Percentiles rank a stretch among this genome's conserved stretches.
Evolutionary conservation across 2,888 invertebrate genomes (phyloP).

Genomic region (Rhagophthalmus giganteus): DNA sequence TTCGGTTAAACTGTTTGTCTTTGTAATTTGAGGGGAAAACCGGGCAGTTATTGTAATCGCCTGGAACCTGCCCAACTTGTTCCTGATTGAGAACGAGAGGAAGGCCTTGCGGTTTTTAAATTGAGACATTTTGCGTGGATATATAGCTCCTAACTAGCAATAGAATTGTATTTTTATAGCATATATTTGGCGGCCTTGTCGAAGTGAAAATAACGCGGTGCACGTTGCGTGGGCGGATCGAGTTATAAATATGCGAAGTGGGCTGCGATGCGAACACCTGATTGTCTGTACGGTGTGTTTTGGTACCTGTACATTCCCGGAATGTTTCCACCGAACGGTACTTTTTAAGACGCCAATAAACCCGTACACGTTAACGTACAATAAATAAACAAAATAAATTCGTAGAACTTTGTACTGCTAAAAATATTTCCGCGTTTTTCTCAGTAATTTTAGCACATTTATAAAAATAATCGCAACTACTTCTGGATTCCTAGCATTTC

Average conservation of each 20-base stretch:
- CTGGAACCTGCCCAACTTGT: no score
- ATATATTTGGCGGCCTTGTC: constrained; percentile 44
- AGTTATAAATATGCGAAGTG: constrained; percentile 37
- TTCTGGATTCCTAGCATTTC: constrained; percentile 19
- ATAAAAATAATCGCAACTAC: constrained; percentile 11
- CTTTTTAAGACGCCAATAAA: no score
- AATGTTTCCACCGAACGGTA: constrained; percentile 12
- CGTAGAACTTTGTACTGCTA: not conserved
- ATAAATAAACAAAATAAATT: constrained; percentile 8
- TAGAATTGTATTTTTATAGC: constrained; percentile 27
- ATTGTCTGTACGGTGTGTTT: constrained; percentile 35
- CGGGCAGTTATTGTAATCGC: no score
- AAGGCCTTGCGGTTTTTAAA: no score
- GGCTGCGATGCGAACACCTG: constrained; percentile 48
- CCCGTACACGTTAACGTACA: constrained; percentile 8
- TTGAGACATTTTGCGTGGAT: not conserved
- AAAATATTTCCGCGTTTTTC: constrained; percentile 18
- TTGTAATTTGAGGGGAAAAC: no score
- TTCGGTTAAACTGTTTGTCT: no score
- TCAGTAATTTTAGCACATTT: constrained; percentile 17
- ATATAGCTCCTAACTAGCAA: no score
- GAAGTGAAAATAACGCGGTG: constrained; percentile 47
- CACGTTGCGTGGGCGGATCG: constrained; percentile 43
- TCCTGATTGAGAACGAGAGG: no score
- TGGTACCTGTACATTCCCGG: constrained; percentile 29